Conservation (phyloP, 2,113 vertebrate genomes). For the Boleophthalmus pectinirostris region DNA sequence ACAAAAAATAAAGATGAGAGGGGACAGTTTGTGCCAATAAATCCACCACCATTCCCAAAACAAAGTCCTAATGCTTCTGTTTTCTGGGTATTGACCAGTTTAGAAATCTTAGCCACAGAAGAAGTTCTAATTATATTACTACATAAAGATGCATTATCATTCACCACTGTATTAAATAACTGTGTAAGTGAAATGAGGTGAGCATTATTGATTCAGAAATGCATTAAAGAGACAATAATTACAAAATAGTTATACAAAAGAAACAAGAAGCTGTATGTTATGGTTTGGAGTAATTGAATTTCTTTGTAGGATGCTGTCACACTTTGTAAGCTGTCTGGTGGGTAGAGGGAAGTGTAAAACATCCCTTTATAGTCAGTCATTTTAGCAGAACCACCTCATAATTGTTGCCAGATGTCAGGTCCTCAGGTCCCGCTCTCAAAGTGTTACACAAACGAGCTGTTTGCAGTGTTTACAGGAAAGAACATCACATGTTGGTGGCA, state of each 20-base stretch:
- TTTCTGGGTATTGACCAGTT: background rate
- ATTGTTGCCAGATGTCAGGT: conserved; percentile 23
- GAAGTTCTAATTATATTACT: background rate
- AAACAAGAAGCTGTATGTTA: background rate
- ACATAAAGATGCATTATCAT: conserved; percentile 13
- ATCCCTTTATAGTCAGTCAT: background rate
- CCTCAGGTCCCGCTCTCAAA: background rate
- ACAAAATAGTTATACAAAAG: background rate
- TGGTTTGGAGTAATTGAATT: conserved; percentile 1
- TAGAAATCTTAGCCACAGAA: background rate
- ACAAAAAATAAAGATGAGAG: background rate
- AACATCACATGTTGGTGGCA: conserved; percentile 11
- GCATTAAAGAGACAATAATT: conserved; percentile 1
- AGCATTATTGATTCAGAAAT: conserved; percentile 19
- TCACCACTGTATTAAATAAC: conserved; percentile 10
- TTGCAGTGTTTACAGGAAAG: background rate
- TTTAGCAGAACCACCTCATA: conserved; percentile 12
- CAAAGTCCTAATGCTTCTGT: background rate
- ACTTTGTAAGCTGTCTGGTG: background rate
- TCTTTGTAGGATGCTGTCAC: background rate
- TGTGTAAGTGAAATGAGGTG: conserved; percentile 12
- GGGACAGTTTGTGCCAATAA: background rate
- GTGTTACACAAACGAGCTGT: conserved; percentile 10
- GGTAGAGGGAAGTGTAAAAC: background rate
- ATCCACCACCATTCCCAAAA: background rate